A percentile compares a stretch with the other conserved stretches of the same genome.
Evolutionary conservation across 1,140 invertebrate species (phyloP).

Genomic region (Portunus trituberculatus): DNA sequence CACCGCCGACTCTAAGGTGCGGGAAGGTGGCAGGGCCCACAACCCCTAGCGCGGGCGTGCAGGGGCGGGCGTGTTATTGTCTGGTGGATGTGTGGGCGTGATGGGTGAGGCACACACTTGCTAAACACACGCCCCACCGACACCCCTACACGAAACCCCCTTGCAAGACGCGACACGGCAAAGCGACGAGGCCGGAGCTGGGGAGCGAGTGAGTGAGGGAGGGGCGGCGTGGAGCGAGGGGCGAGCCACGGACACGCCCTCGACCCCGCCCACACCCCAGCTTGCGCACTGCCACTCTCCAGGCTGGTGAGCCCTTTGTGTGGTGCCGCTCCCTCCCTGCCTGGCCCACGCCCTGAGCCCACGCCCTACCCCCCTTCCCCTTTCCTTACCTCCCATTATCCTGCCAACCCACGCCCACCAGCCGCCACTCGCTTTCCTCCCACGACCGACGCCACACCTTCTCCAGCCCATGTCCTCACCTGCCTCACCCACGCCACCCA

Average conservation of each 20-base stretch:
- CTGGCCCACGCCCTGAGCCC: conserved; percentile 30
- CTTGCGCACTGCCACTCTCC: conserved; percentile 47
- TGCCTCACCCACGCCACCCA: neutral
- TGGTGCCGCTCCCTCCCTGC: neutral
- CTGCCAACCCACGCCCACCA: neutral
- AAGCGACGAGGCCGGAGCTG: conserved; percentile 19
- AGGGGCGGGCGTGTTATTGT: conserved; percentile 45
- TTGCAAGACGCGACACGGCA: conserved; percentile 43
- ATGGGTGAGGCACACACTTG: conserved; percentile 26
- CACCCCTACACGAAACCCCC: neutral
- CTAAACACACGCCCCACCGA: conserved; percentile 35
- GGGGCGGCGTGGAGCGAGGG: conserved; percentile 40
- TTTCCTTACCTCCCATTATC: neutral
- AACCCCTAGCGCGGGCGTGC: conserved; percentile 42
- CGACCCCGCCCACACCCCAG: conserved; percentile 49
- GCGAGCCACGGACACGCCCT: conserved; percentile 44
- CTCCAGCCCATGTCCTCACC: neutral
- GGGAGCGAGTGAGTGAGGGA: conserved; percentile 43
- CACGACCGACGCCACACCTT: neutral
- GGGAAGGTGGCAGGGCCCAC: conserved; percentile 11
- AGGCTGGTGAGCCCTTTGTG: neutral
- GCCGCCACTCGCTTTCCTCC: neutral
- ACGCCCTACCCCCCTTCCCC: neutral
- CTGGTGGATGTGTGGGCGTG: conserved; percentile 38
- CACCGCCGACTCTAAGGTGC: conserved; percentile 5